Base-by-base conservation (phyloP, 2,797 vertebrate genomes). In the Spea hammondii region DNA sequence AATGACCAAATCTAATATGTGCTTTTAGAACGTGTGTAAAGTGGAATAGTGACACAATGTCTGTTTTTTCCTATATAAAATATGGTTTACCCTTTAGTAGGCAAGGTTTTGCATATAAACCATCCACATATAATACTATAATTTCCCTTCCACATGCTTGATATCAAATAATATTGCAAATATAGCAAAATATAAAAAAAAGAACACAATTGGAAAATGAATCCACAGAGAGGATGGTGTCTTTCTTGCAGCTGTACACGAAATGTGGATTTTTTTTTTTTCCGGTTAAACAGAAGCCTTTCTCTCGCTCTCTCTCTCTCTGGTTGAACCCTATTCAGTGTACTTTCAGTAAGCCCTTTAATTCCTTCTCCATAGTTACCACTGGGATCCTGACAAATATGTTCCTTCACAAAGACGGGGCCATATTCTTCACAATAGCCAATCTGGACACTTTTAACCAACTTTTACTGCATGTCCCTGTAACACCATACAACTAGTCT, bases 341-440 rank as follows among this genome's bases (percentile, higher is more conserved):
- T 74, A 82, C 86, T 90, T 85, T 91, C 88, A 89, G 89, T 87
- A 90, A 89, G 90, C 88, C 88, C 91, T 92, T 94, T 93, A 91
- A 89, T 72, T 84, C 64, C 85, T 89, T 90, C 91, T 86, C 92
- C 92, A 93, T 90, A 90, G 91, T 91, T 90, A 92, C 93, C 86
- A 89, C 77, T 86, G 86, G 88, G 87, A 87, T 90, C 89, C 89
- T 83, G 88, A 91, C 88, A 94, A 93, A 93, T 92, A 94, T 94
- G 88, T 91, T 91, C 91, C 74, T 89, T 91, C 91, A 83, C 88
- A 86, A 90, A 87, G 91, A 93, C 92, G 91, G 92, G 92, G 92
- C 92, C 92, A 91, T 89, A 90, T 89, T 91, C 91, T 92, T 86
- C 82, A 87, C 87, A 88, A 79, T 82, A 88, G 85, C 87, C 85